A percentile compares a stretch with the other conserved stretches of the same genome.
These are phyloP conservation scores for Eupsittula cactorum DNA, from an alignment of 2,113 vertebrate genomes.

Conservation along the genomic window DNA sequence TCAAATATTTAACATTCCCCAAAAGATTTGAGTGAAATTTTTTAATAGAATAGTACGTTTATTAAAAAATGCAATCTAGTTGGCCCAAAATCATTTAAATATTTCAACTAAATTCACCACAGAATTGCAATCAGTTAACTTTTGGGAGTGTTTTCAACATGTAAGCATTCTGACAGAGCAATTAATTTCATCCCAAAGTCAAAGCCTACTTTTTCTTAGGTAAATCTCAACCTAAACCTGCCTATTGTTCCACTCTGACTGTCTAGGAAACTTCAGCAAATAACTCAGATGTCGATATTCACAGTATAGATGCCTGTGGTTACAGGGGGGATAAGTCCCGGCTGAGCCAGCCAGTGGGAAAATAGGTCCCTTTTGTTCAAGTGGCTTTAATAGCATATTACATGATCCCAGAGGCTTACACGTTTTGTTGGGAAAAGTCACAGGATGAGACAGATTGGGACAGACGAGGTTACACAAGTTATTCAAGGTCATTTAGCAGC, in stretches of 20 bases:
- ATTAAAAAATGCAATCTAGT: neutral
- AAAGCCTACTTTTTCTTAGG: neutral
- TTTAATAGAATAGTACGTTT: neutral
- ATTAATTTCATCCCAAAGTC: neutral
- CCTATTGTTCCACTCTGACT: neutral
- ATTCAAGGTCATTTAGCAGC: slow-evolving; percentile 43
- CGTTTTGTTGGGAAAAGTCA: neutral
- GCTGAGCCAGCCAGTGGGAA: neutral
- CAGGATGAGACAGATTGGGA: slow-evolving; percentile 1
- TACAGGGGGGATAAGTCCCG: neutral
- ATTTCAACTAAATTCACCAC: neutral
- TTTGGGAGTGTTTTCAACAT: neutral
- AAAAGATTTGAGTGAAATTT: neutral
- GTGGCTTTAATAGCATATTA: neutral
- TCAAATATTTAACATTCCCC: neutral
- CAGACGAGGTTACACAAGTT: neutral
- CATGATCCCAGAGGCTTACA: neutral
- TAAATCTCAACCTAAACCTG: neutral
- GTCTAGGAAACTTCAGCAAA: neutral
- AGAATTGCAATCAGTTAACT: neutral
- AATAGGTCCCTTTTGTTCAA: neutral
- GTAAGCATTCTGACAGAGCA: neutral
- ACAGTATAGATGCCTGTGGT: neutral
- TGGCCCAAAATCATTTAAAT: neutral
- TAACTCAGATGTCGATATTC: neutral